Percentiles rank a stretch among this genome's conserved stretches.
Evolutionary conservation across 2,888 invertebrate genomes (phyloP).

Genomic region (Acrocyrtus sp.): DNA sequence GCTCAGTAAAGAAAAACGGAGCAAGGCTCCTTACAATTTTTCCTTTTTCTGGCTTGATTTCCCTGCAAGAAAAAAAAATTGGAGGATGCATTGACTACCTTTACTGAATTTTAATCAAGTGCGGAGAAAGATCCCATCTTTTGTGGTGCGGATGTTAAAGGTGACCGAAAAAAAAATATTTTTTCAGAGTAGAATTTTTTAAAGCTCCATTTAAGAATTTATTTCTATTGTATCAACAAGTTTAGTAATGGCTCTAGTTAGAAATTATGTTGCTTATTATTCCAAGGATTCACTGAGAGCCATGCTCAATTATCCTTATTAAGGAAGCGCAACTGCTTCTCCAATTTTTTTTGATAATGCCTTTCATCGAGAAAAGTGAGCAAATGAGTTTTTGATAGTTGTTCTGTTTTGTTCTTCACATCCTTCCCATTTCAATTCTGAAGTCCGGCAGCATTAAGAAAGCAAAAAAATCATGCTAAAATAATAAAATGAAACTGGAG

Average conservation of each 20-base stretch:
- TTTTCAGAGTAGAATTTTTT: slow-evolving; percentile 4
- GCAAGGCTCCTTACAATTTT: neutral
- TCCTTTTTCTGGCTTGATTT: neutral
- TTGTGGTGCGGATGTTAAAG: neutral
- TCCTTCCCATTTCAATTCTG: slow-evolving; percentile 24
- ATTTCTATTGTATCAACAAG: too few species aligned
- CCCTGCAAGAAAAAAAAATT: slow-evolving; percentile 11
- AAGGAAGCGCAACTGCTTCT: slow-evolving; percentile 25
- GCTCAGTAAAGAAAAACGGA: neutral
- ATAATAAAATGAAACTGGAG: slow-evolving; percentile 27
- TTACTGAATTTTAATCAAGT: neutral
- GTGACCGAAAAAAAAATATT: neutral
- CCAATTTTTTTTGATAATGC: slow-evolving; percentile 25
- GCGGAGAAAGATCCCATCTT: neutral
- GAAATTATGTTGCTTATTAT: too few species aligned
- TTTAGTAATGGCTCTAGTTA: too few species aligned
- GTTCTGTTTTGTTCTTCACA: slow-evolving; percentile 31
- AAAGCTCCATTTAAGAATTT: too few species aligned
- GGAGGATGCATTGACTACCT: slow-evolving; percentile 2
- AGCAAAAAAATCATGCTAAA: neutral
- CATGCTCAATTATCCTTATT: slow-evolving; percentile 26
- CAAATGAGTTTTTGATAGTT: slow-evolving; percentile 50
- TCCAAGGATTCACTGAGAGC: neutral
- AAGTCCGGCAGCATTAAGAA: slow-evolving; percentile 11
- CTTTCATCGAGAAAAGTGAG: slow-evolving; percentile 15